These are phyloP conservation scores for Zaprionus africanus DNA, from an alignment of 1,140 invertebrate species.

Conservation along the genomic window DNA sequence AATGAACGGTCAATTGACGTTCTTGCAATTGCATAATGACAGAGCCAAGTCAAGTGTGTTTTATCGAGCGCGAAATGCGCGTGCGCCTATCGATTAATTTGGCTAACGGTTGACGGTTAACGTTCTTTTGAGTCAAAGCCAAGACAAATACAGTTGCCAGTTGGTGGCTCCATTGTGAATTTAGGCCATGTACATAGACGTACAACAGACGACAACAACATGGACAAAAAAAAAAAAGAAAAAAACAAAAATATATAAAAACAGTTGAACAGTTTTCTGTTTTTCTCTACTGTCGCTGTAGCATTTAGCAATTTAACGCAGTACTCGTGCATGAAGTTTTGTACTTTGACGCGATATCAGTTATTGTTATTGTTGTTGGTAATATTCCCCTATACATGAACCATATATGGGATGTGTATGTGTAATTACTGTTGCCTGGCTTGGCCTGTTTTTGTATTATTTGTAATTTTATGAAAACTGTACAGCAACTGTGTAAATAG, in stretches of 20 bases:
- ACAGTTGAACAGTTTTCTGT: conserved; percentile 62
- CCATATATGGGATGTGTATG: conserved; percentile 28
- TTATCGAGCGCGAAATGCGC: conserved; percentile 12
- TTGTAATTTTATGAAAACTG: conserved; percentile 80
- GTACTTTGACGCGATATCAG: conserved; percentile 79
- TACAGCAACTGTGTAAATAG: conserved; percentile 79
- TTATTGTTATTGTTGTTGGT: conserved; percentile 53
- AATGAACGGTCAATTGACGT: neutral
- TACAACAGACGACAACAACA: conserved; percentile 50
- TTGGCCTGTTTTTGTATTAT: conserved; percentile 64
- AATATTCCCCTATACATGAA: conserved; percentile 30
- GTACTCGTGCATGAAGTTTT: conserved; percentile 82
- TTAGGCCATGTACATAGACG: conserved; percentile 71
- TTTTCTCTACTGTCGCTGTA: conserved; percentile 69
- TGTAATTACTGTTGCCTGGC: conserved; percentile 56
- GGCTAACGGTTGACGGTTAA: conserved; percentile 29
- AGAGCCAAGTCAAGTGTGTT: conserved; percentile 1
- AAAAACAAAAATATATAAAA: conserved; percentile 25
- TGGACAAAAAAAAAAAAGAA: neutral
- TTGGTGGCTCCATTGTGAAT: conserved; percentile 65
- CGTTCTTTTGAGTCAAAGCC: conserved; percentile 30
- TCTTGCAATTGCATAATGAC: neutral
- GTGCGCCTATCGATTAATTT: conserved; percentile 46
- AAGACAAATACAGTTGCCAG: conserved; percentile 75
- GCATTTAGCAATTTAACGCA: conserved; percentile 80